These are phyloP conservation scores for Malacoraja senta DNA, from an alignment of 2,797 vertebrate species.

Conservation along the genomic window DNA sequence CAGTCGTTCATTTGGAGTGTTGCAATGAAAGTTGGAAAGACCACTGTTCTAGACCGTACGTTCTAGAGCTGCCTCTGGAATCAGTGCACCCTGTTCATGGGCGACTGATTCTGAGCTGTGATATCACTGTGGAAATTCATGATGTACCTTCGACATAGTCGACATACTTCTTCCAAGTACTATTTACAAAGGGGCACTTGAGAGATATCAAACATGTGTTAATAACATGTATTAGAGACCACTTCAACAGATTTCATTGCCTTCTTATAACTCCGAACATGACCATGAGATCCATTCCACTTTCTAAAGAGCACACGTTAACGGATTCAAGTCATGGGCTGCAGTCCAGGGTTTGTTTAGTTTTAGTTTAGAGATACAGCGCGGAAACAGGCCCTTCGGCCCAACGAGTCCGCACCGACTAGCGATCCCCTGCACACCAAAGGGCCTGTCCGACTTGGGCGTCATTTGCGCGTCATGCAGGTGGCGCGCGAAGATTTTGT, in stretches of 20 bases:
- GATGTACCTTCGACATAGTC: background rate
- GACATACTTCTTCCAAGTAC: background rate
- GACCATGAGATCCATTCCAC: background rate
- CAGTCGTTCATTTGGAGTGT: background rate
- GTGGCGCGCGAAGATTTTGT: too few species aligned
- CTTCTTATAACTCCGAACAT: background rate
- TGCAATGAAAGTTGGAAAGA: background rate
- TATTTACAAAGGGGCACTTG: background rate
- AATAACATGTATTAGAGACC: background rate
- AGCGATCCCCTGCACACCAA: too few species aligned
- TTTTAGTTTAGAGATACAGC: too few species aligned
- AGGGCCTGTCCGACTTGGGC: too few species aligned
- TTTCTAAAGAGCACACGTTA: background rate
- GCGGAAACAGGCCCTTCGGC: too few species aligned
- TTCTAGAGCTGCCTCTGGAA: background rate
- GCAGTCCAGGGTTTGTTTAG: too few species aligned
- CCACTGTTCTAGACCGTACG: background rate
- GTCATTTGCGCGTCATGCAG: too few species aligned
- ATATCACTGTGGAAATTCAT: background rate
- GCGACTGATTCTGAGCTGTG: background rate
- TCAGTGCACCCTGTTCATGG: too few species aligned
- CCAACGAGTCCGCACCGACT: too few species aligned
- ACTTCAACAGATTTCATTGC: background rate
- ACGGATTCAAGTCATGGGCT: background rate
- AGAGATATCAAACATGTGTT: background rate